Conservation (phyloP, 1,140 invertebrate genomes). For the Lasaia peninsularis region DNA sequence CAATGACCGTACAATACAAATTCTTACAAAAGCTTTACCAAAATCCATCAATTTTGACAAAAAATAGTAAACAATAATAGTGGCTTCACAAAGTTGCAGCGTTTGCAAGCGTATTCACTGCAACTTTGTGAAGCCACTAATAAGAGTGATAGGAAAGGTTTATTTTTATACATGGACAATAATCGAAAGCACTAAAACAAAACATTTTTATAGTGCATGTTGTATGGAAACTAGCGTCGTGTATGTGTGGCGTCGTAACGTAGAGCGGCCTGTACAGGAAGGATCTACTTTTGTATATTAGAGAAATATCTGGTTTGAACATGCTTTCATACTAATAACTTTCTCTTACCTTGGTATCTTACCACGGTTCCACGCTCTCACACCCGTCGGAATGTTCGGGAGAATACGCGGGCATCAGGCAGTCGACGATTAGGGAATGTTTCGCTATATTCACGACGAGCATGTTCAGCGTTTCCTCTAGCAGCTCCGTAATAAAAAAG, state of each 20-base stretch:
- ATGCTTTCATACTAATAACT: not conserved
- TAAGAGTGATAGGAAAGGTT: not conserved
- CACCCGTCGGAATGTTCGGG: not conserved
- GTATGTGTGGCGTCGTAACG: not conserved
- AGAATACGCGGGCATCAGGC: constrained; percentile 2
- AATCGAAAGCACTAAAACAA: not conserved
- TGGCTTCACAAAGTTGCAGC: too few relatives aligned
- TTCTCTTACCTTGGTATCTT: not conserved
- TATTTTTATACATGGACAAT: not conserved
- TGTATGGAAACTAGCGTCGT: not conserved
- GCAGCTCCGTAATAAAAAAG: constrained; percentile 17
- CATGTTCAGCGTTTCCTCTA: not conserved
- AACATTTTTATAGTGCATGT: not conserved
- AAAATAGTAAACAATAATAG: constrained; percentile 17
- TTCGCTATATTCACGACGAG: too few relatives aligned
- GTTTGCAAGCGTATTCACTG: too few relatives aligned
- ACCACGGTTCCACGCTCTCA: not conserved
- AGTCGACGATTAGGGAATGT: not conserved
- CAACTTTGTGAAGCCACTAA: constrained; percentile 15
- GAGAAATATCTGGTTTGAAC: not conserved
- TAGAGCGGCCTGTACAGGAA: not conserved
- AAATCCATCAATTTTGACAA: constrained; percentile 17
- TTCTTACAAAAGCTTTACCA: constrained; percentile 13
- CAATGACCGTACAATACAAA: constrained; percentile 11
- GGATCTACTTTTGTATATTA: not conserved